These are phyloP conservation scores for Paratilapia polleni DNA, from an alignment of 2,113 vertebrate species.

Conservation along the genomic window DNA sequence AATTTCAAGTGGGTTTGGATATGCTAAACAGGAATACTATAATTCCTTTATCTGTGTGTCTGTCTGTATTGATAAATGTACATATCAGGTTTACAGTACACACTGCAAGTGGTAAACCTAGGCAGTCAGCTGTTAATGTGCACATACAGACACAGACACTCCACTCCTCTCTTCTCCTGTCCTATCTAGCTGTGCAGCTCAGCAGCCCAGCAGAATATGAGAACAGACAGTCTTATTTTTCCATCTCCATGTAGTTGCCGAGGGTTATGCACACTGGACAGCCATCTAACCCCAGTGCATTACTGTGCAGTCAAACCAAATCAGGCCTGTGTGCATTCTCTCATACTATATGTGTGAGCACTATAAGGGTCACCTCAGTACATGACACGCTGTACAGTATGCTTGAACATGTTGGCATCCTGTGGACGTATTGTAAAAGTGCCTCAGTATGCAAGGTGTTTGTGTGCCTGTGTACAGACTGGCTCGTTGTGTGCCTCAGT, in stretches of 20 bases:
- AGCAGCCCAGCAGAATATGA: constrained; percentile 54
- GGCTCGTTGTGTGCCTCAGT: background rate
- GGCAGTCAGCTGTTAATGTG: constrained; percentile 35
- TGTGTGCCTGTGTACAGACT: background rate
- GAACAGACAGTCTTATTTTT: constrained; percentile 65
- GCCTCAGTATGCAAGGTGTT: background rate
- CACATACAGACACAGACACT: constrained; percentile 2
- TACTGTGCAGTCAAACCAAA: constrained; percentile 63
- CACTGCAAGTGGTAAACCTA: background rate
- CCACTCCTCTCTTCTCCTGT: constrained; percentile 8
- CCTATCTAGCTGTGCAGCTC: constrained; percentile 43
- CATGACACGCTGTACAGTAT: background rate
- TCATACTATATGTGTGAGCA: constrained; percentile 42
- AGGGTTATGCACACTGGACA: constrained; percentile 61
- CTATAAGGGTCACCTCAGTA: constrained; percentile 28
- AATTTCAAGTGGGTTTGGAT: background rate
- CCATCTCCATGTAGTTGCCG: constrained; percentile 55
- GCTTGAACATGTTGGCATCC: background rate
- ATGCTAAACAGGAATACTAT: background rate
- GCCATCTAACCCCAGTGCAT: constrained; percentile 59
- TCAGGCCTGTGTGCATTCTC: constrained; percentile 30
- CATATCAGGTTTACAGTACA: constrained; percentile 6
- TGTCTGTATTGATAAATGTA: background rate
- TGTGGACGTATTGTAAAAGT: background rate
- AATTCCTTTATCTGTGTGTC: background rate